These are phyloP conservation scores for Pristionchus arcanus DNA, from an alignment of 2,888 invertebrate species.

Conservation along the genomic window DNA sequence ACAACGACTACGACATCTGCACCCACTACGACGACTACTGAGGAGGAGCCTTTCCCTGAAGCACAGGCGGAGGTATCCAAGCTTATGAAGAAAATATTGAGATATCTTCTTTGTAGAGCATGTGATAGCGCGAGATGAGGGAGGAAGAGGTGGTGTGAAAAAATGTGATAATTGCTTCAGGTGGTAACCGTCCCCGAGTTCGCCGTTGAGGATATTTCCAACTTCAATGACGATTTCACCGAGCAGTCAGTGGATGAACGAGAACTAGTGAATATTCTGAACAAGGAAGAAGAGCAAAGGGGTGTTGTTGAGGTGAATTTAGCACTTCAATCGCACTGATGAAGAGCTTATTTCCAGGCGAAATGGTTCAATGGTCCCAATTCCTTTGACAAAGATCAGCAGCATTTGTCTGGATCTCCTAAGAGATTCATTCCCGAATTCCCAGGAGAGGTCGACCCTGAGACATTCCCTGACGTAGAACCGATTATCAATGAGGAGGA, in stretches of 20 bases:
- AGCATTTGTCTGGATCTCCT: background rate
- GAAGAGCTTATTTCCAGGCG: background rate
- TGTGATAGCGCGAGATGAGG: too few species aligned
- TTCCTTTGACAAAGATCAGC: slow-evolving; percentile 7
- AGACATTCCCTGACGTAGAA: slow-evolving; percentile 27
- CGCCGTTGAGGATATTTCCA: slow-evolving; percentile 34
- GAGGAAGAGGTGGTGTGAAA: background rate
- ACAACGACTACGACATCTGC: background rate
- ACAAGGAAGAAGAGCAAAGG: background rate
- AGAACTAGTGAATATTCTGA: slow-evolving; percentile 11
- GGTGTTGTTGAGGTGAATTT: background rate
- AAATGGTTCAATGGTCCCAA: slow-evolving; percentile 24
- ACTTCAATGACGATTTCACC: slow-evolving; percentile 21
- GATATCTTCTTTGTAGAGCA: too few species aligned
- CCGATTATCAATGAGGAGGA: background rate
- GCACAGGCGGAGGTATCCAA: background rate
- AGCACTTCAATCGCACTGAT: background rate
- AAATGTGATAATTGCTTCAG: background rate
- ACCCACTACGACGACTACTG: background rate
- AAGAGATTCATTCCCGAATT: slow-evolving; percentile 53
- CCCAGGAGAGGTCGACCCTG: slow-evolving; percentile 14
- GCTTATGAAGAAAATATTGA: too few species aligned
- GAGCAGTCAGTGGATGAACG: slow-evolving; percentile 39
- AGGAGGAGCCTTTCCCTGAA: background rate
- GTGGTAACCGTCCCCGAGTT: background rate